Conservation (phyloP, 2,888 invertebrate genomes). For the Acanthosepion lycidas region DNA sequence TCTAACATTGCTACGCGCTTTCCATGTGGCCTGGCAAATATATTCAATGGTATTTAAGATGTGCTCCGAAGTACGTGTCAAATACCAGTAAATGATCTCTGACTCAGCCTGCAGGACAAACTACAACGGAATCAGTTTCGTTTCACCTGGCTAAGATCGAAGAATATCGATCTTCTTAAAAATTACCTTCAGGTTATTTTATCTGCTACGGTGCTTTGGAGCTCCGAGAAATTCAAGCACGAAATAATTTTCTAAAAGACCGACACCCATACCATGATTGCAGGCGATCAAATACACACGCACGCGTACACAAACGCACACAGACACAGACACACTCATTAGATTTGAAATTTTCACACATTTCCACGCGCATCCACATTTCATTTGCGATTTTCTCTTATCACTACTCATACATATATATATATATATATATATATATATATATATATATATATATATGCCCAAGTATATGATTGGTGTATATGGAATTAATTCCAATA, state of each 20-base stretch:
- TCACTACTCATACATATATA: too few species aligned
- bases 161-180: not conserved
- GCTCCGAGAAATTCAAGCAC: not conserved
- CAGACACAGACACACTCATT: not conserved
- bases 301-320: not conserved
- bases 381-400: too few species aligned
- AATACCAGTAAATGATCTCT: not conserved
- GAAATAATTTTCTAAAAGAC: not conserved
- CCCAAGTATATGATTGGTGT: too few species aligned
- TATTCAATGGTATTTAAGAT: not conserved
- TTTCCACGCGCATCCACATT: too few species aligned
- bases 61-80: not conserved
- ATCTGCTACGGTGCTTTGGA: not conserved
- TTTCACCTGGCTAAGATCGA: conserved; percentile 1
- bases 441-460: too few species aligned
- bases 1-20: not conserved
- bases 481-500: too few species aligned
- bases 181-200: not conserved
- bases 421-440: too few species aligned
- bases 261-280: too few species aligned
- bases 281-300: too few species aligned
- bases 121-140: not conserved
- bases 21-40: not conserved
- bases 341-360: too few species aligned
- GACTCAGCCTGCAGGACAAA: not conserved